A percentile compares a stretch with the other conserved stretches of the same genome.
phyloP scores from a whole-genome alignment of 2,113 vertebrate species.

The Struthidea cinerea region DNA sequence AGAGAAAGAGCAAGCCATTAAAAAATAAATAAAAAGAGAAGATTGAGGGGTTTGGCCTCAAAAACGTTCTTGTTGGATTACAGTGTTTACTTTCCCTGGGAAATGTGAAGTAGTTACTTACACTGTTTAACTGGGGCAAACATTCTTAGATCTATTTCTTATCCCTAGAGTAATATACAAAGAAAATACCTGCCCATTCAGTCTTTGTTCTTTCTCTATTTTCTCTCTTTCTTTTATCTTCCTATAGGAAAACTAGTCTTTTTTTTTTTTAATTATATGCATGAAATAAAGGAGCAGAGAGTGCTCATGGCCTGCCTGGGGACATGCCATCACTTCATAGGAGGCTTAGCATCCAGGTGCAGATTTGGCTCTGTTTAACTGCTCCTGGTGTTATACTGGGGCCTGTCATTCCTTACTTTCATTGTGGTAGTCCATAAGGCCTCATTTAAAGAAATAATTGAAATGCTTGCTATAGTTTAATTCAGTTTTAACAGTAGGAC shows the following conservation, averaged over 20 bases:
- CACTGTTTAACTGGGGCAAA: conserved; percentile 4
- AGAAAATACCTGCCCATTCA: background rate
- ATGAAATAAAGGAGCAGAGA: background rate
- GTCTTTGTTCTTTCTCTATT: background rate
- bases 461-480: background rate
- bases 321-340: background rate
- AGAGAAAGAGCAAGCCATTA: background rate
- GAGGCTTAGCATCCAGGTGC: background rate
- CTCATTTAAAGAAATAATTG: background rate
- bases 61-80: background rate
- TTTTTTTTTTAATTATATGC: background rate
- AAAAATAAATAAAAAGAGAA: background rate
- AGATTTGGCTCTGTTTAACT: background rate
- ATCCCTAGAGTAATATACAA: background rate
- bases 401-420: background rate
- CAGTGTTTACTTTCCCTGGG: conserved; percentile 17
- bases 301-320: background rate
- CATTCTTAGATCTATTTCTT: background rate
- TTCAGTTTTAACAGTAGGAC: background rate
- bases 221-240: background rate
- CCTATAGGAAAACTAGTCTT: background rate
- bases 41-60: background rate
- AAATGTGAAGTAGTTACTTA: conserved; percentile 23
- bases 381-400: background rate
- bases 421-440: background rate